phyloP scores from a whole-genome alignment of 2,888 invertebrate species.

The Zhuqinia jingwanae region DNA sequence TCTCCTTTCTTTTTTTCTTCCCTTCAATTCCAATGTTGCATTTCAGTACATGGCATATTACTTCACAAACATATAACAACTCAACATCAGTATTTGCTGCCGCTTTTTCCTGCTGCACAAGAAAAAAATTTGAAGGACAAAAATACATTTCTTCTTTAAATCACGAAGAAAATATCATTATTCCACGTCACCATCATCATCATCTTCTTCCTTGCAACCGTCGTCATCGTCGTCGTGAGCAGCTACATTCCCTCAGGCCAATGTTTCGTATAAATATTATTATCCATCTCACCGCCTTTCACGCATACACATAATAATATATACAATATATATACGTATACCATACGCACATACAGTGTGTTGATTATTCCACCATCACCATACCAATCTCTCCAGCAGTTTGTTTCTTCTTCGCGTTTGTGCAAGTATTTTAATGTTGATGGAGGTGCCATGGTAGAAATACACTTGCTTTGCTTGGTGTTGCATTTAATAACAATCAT shows the following conservation, averaged over 20 bases:
- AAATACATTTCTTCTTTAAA: constrained; percentile 17
- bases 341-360: not conserved
- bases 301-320: not conserved
- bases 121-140: constrained; percentile 20
- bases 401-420: not conserved
- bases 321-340: no score
- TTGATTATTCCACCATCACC: constrained; percentile 25
- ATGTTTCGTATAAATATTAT: constrained; percentile 56
- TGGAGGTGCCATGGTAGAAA: constrained; percentile 30
- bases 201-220: not conserved
- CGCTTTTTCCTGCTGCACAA: not conserved
- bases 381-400: not conserved
- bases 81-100: not conserved
- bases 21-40: not conserved
- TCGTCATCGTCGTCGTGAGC: constrained; percentile 24
- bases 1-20: not conserved
- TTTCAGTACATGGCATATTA: constrained; percentile 12
- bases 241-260: constrained; percentile 54
- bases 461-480: not conserved
- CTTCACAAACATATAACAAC: not conserved
- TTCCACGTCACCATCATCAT: constrained; percentile 51
- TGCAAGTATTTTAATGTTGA: constrained; percentile 29
- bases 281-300: constrained; percentile 23
- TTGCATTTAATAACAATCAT: constrained; percentile 40
- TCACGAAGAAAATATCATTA: constrained; percentile 53